These are phyloP conservation scores for Drosophila aff. DNA, from an alignment of 1,140 invertebrate genomes.

Conservation along the genomic window DNA sequence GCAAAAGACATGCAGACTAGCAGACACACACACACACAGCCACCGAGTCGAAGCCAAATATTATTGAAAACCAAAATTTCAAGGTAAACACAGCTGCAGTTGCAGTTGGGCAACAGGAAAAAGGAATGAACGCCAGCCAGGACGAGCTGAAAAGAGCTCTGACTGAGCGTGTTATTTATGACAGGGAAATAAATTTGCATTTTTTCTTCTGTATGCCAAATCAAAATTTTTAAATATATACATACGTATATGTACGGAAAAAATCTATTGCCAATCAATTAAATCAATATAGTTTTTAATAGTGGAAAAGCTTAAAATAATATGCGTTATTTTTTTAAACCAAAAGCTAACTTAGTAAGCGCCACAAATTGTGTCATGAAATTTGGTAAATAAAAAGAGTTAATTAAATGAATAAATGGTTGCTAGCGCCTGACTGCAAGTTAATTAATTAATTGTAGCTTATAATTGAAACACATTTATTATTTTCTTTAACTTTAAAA, in stretches of 20 bases:
- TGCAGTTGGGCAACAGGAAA: slow-evolving; percentile 41
- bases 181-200: slow-evolving; percentile 29
- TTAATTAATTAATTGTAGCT: not conserved
- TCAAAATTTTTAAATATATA: slow-evolving; percentile 9
- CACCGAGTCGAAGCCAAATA: slow-evolving; percentile 64
- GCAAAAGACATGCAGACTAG: slow-evolving; percentile 71
- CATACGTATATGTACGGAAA: not conserved
- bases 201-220: not conserved
- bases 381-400: not conserved
- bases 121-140: slow-evolving; percentile 11
- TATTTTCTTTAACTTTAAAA: not conserved
- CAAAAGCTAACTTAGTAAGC: slow-evolving; percentile 1
- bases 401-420: slow-evolving; percentile 9
- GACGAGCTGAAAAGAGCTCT: slow-evolving; percentile 17
- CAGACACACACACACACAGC: slow-evolving; percentile 29
- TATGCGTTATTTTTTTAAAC: not conserved
- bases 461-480: no score
- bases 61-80: slow-evolving; percentile 79
- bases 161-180: slow-evolving; percentile 29
- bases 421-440: not conserved
- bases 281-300: slow-evolving; percentile 1
- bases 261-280: not conserved
- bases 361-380: not conserved
- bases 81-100: slow-evolving; percentile 78
- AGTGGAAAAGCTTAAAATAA: not conserved